Evolutionary conservation across 1,140 invertebrate species (phyloP).

Genomic region (Chrysopa pallens): DNA sequence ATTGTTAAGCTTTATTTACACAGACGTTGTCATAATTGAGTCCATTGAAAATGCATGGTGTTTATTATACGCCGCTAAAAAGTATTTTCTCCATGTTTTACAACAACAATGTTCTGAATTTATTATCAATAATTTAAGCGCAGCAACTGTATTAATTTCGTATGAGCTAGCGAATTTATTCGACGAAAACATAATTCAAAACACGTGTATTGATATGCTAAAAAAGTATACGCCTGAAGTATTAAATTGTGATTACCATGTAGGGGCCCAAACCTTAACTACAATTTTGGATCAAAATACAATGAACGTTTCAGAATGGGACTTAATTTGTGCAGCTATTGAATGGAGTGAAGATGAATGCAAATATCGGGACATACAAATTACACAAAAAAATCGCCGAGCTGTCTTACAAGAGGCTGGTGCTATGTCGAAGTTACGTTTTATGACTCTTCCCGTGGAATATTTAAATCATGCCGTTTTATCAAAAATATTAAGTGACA

Average conservation of each 20-base stretch:
- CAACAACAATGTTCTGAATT: slow-evolving; percentile 25
- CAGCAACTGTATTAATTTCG: slow-evolving; percentile 29
- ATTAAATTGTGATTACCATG: slow-evolving; percentile 23
- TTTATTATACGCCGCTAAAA: slow-evolving; percentile 32
- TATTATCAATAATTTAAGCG: slow-evolving; percentile 26
- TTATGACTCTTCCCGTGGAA: slow-evolving; percentile 16
- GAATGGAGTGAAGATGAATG: slow-evolving; percentile 29
- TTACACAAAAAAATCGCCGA: slow-evolving; percentile 20
- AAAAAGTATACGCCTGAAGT: slow-evolving; percentile 28
- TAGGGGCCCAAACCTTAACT: slow-evolving; percentile 24
- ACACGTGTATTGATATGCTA: slow-evolving; percentile 25
- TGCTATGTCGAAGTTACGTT: slow-evolving; percentile 21
- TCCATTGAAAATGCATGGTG: slow-evolving; percentile 31
- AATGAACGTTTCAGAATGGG: slow-evolving; percentile 26
- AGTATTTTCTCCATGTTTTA: slow-evolving; percentile 33
- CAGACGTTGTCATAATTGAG: slow-evolving; percentile 26
- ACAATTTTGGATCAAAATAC: slow-evolving; percentile 24
- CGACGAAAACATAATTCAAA: slow-evolving; percentile 24
- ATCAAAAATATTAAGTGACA: slow-evolving; percentile 6
- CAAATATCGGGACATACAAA: slow-evolving; percentile 18
- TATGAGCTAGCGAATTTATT: slow-evolving; percentile 33
- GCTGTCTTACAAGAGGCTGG: slow-evolving; percentile 22
- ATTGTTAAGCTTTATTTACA: slow-evolving; percentile 33
- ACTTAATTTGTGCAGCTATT: slow-evolving; percentile 26
- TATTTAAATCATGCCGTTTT: slow-evolving; percentile 6